phyloP scores from a whole-genome alignment of 1,140 invertebrate species.

The Caerostris darwini region DNA sequence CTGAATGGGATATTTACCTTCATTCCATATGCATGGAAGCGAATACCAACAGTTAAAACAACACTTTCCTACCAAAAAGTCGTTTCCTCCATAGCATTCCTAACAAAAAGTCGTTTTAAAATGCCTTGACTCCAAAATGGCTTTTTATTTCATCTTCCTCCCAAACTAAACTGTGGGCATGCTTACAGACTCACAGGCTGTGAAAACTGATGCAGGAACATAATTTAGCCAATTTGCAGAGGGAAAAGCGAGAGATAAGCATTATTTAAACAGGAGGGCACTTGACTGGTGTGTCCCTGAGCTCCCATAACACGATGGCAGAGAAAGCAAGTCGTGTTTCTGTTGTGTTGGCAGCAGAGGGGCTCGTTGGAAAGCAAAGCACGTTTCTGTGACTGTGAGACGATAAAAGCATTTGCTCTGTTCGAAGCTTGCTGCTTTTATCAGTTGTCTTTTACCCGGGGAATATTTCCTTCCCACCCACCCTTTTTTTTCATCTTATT shows the following conservation, averaged over 20 bases:
- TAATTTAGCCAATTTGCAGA: slow-evolving; percentile 69
- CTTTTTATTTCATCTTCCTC: background rate
- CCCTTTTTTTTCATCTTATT: background rate
- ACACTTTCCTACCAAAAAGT: no score
- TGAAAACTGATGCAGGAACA: slow-evolving; percentile 29
- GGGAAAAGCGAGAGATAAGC: slow-evolving; percentile 14
- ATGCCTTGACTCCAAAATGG: background rate
- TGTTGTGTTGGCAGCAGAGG: no score
- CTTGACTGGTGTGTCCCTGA: slow-evolving; percentile 17
- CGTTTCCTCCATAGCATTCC: background rate
- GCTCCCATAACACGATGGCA: background rate
- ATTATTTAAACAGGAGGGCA: slow-evolving; percentile 64
- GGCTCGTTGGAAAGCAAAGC: slow-evolving; percentile 37
- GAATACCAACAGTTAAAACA: background rate
- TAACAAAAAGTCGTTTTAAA: background rate
- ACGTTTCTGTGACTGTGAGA: slow-evolving; percentile 65
- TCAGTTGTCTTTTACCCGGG: slow-evolving; percentile 52
- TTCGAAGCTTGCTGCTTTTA: slow-evolving; percentile 59
- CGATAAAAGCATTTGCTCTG: slow-evolving; percentile 73
- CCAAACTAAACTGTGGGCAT: background rate
- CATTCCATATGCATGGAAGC: background rate
- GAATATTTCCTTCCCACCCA: slow-evolving; percentile 32
- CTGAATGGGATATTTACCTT: background rate
- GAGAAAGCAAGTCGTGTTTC: background rate
- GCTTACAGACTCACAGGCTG: background rate